Conservation (phyloP, 2,113 vertebrate species). For the Phoxinus phoxinus region DNA sequence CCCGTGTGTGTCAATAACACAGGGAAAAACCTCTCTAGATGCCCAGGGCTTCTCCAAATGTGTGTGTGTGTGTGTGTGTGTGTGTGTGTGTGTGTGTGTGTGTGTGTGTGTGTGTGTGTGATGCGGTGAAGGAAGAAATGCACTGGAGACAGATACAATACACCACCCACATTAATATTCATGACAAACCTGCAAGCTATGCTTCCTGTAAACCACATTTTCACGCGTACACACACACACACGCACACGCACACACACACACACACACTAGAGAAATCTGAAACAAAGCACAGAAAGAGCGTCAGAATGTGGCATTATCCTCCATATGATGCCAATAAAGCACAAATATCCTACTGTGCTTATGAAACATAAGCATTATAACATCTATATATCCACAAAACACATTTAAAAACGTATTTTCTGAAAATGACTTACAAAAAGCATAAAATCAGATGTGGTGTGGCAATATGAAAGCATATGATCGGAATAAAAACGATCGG, state of each 20-base stretch:
- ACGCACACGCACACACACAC: constrained; percentile 36
- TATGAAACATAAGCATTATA: neutral
- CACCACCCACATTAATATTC: neutral
- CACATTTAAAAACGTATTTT: neutral
- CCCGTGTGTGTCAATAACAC: neutral
- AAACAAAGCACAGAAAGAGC: neutral
- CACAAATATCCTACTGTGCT: neutral
- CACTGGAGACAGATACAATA: too few relatives aligned
- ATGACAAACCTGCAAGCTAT: too few relatives aligned
- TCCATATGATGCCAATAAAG: neutral
- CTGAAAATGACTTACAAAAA: neutral
- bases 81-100: constrained; percentile 11
- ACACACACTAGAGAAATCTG: constrained; percentile 9
- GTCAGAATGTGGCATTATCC: neutral
- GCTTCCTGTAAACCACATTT: too few relatives aligned
- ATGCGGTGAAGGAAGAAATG: too few relatives aligned
- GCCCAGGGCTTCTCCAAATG: neutral
- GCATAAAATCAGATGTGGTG: neutral
- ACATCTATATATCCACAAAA: neutral
- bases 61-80: constrained; percentile 38
- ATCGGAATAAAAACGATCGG: neutral
- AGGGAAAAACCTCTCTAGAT: neutral
- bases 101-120: neutral
- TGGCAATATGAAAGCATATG: neutral
- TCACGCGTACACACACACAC: constrained; percentile 8